These are phyloP conservation scores for Alitta virens DNA, from an alignment of 2,888 invertebrate genomes.

Conservation along the genomic window DNA sequence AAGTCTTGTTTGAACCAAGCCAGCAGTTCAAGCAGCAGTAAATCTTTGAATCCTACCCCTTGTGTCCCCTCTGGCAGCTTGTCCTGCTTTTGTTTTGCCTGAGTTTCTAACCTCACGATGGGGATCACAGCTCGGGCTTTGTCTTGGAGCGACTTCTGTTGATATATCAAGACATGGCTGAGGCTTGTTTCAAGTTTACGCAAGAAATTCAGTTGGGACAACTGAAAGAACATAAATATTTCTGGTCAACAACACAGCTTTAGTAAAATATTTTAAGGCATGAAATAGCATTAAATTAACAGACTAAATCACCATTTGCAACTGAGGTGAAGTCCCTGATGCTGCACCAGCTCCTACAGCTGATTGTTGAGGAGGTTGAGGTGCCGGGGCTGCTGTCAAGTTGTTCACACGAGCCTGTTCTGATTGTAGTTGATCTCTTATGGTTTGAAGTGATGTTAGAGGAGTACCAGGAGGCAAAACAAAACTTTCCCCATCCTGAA, in stretches of 20 bases:
- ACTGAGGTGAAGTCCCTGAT: neutral
- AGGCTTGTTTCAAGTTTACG: conserved; percentile 49
- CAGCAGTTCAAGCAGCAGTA: conserved; percentile 75
- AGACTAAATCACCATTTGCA: neutral
- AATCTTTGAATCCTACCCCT: conserved; percentile 60
- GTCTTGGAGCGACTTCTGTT: conserved; percentile 67
- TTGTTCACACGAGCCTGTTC: neutral
- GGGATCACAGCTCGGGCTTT: conserved; percentile 71
- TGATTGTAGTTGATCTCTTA: conserved; percentile 29
- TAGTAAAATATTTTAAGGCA: neutral
- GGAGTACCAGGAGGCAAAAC: conserved; percentile 42
- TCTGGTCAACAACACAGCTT: neutral
- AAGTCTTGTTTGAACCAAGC: conserved; percentile 91
- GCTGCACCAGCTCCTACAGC: neutral
- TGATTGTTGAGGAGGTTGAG: neutral
- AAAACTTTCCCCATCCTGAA: conserved; percentile 48
- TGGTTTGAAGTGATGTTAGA: conserved; percentile 28
- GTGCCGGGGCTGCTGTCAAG: neutral
- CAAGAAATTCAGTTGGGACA: conserved; percentile 40
- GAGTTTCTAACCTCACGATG: conserved; percentile 64
- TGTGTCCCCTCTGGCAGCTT: neutral
- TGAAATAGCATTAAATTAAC: neutral
- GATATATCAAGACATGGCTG: conserved; percentile 68
- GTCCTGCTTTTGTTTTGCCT: neutral
- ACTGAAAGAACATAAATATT: conserved; percentile 28